Evolutionary conservation across 2,113 vertebrate genomes (phyloP), one percentile per base, ranked within the genome.

Genomic region (Hypomesus transpacificus): DNA sequence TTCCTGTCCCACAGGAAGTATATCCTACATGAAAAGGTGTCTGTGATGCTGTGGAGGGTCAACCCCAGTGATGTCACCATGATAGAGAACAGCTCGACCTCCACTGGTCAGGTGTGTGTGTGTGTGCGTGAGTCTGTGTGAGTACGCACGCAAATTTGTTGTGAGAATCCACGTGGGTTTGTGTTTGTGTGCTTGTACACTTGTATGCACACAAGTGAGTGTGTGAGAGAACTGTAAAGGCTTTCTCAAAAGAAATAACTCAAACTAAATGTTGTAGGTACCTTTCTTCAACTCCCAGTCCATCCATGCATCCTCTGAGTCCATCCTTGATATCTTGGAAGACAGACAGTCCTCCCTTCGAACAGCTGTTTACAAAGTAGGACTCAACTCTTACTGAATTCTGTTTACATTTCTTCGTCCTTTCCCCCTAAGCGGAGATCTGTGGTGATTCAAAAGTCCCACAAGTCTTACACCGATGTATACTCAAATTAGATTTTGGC

Each of bases 1-100:
- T 66, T 65, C 64, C 22, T 60, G 28, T 74, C 7, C 16, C 70
- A 34, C 76, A 86, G 82, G 71, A 81, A 81, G 71, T 79, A 81
- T 68, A 81, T 77, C 56, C 66, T 84, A 16, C 80, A 78, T 53
- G 62, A 84, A 68, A 75, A 78, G 20, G 69, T 69, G 11, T 80
- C 78, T 18, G 75, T 74, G 80, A 81, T 83, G 75, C 50, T 75
- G 59, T 85, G 79, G 80, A 81, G 46, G 69, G 28, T 84, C 61
- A 68, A 65, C 61, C 57, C 56, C 18, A 53, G 22, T 63, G 74
- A 82, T 9, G 60, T 84, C 18, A 71, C 73, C 24, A 46, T 76
- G 51, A 78, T 61, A 66, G 71, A 75, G 61, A 51, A 53, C 21
- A 53, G 26, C 58, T 69, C 51, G 6, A 68, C 73, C 2, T 20